These are phyloP conservation scores for Drosophila yooni DNA, from an alignment of 2,888 invertebrate genomes.

Conservation along the genomic window DNA sequence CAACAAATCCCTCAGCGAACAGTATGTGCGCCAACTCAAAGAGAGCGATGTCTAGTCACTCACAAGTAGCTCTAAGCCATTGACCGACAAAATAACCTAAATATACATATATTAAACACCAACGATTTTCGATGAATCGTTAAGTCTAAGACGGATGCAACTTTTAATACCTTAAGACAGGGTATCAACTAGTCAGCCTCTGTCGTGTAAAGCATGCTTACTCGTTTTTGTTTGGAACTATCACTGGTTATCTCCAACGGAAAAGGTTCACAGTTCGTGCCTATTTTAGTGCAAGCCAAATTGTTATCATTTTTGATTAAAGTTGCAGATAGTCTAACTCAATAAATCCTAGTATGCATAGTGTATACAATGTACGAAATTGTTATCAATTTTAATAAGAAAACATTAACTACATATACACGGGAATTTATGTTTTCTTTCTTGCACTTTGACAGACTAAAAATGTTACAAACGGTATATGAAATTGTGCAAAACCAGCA, in stretches of 20 bases:
- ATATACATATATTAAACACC: conserved; percentile 1
- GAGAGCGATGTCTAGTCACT: conserved; percentile 83
- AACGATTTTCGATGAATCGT: background rate
- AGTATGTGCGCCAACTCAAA: conserved; percentile 81
- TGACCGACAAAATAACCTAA: conserved; percentile 6
- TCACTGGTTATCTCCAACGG: background rate
- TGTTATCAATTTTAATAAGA: background rate
- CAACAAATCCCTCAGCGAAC: conserved; percentile 84
- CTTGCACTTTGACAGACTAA: background rate
- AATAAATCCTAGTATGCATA: background rate
- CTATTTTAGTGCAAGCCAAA: background rate
- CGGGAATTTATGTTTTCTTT: background rate
- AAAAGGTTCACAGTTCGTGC: background rate
- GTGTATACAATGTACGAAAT: background rate
- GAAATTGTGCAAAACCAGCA: background rate
- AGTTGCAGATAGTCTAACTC: conserved; percentile 5
- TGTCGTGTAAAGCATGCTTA: background rate
- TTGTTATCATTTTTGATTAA: background rate
- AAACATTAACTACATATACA: background rate
- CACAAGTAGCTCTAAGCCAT: conserved; percentile 43
- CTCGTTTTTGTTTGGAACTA: background rate
- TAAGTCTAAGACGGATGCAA: background rate
- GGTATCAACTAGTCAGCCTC: background rate
- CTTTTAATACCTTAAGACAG: background rate
- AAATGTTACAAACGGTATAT: background rate